Base-by-base conservation (phyloP, 2,888 invertebrate genomes). In the Morinoia aosen region DNA sequence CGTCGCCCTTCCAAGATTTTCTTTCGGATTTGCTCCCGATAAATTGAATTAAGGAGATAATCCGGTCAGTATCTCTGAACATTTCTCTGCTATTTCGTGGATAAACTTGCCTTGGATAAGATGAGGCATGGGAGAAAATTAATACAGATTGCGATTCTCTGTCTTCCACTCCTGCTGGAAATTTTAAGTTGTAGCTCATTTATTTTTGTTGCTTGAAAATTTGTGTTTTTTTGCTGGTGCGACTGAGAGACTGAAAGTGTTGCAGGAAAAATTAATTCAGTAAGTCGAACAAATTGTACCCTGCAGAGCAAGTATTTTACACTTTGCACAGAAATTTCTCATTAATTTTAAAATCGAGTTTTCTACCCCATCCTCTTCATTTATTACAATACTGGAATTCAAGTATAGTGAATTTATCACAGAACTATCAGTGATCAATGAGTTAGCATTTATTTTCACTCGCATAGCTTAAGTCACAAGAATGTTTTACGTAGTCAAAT, bases 41-140 rank as follows among this genome's bases (percentile, higher is more conserved):
- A 93, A 93, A 93, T 93, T 93, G 93, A 93, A 57, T 93, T 93
- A 93, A 93, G 58, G 93, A 93, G 93, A 93, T 93, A 93, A 93
- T 93, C 48, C 93, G 25, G 93, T 93, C 93, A 57, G 93, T 93
- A 93, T 93, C 93, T 93, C 90, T 93, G 57, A 57, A 33, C 93
- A 57, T 93, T 93, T 93, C 93, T 33, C 40, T 40, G 90, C 39
- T 48, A 11, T 40, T 90, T 90, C 90, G 12, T 90, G 90, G 40
- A 90, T 90, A 39, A 39, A 48, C 90, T 90, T 19, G 39, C 48
- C 16, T 48, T 40, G 40, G 90, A 39, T 90, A 39, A 90, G 33
- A 76, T 76, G 76, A 76, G 76, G 76, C 33, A 76, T 10, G 76
- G 76, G 76, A 76, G 76, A 76, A 76, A 76, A 76, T 76, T 76